These are phyloP conservation scores for Cichladusa arquata DNA, from an alignment of 2,113 vertebrate species.

Conservation along the genomic window DNA sequence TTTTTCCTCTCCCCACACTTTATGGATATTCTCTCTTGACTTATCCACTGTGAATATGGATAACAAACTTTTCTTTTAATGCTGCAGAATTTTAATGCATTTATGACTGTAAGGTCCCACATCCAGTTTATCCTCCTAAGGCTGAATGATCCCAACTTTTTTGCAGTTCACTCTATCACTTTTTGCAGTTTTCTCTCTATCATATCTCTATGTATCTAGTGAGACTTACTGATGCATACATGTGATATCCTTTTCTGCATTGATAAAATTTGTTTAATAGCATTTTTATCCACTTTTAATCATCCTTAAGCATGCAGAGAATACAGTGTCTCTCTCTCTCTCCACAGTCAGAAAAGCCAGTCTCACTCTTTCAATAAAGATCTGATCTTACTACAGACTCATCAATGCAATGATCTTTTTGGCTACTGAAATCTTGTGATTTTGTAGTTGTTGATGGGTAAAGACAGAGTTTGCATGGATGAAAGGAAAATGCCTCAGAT, in stretches of 20 bases:
- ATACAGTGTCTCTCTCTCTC: background rate
- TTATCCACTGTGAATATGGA: background rate
- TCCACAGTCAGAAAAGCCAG: background rate
- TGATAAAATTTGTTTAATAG: constrained; percentile 49
- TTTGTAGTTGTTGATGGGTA: constrained; percentile 24
- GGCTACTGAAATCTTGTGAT: constrained; percentile 43
- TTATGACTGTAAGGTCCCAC: background rate
- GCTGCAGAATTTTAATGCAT: background rate
- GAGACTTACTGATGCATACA: constrained; percentile 35
- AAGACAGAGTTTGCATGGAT: background rate
- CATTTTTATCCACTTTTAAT: background rate
- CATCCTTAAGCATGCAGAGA: constrained; percentile 30
- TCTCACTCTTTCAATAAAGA: constrained; percentile 37
- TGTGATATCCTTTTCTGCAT: constrained; percentile 13
- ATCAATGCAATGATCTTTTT: constrained; percentile 21
- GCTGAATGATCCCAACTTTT: background rate
- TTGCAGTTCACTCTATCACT: background rate
- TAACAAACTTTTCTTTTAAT: background rate
- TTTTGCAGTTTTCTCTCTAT: constrained; percentile 36
- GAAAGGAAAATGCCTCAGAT: background rate
- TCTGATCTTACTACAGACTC: constrained; percentile 12
- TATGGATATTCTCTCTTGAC: background rate
- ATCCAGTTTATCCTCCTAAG: background rate
- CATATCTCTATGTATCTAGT: constrained; percentile 18
- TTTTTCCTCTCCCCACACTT: background rate